These are phyloP conservation scores for Pocillopora damicornis DNA, from an alignment of 64 coral and sea anemone genomes.

Conservation along the genomic window DNA sequence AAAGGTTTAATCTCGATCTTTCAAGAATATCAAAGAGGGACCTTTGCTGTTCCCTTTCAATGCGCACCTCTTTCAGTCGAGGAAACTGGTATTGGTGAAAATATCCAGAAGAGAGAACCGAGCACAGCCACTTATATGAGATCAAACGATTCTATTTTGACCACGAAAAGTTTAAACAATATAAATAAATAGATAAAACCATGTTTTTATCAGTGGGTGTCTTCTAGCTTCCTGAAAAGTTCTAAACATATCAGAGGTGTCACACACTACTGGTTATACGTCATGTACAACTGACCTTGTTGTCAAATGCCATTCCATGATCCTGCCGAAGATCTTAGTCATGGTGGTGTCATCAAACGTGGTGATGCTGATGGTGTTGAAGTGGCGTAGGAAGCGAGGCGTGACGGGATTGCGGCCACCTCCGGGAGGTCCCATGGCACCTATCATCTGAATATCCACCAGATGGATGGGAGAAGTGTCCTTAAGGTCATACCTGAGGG, in stretches of 20 bases:
- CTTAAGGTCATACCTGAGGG: constrained; percentile 89
- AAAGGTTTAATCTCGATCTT: no score
- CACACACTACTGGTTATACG: background rate
- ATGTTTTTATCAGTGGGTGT: no score
- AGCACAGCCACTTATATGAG: no score
- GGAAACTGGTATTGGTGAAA: no score
- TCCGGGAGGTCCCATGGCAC: constrained; percentile 94
- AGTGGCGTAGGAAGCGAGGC: constrained; percentile 93
- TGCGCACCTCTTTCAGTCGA: no score
- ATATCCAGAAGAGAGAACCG: no score
- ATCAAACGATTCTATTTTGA: no score
- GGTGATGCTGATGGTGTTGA: constrained; percentile 97
- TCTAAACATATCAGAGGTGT: background rate
- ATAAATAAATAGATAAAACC: no score
- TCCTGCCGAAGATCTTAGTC: constrained; percentile 96
- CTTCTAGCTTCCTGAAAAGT: background rate
- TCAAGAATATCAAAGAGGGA: no score
- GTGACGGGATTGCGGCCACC: constrained; percentile 96
- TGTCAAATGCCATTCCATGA: constrained; percentile 97
- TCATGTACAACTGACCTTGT: constrained; percentile 67
- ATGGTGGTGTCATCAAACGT: constrained; percentile 95
- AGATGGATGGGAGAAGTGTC: constrained; percentile 97
- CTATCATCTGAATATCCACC: constrained; percentile 96
- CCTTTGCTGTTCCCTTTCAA: no score
- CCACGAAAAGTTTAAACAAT: no score